Conservation (phyloP, 2,113 vertebrate genomes). For the Collichthys lucidus region DNA sequence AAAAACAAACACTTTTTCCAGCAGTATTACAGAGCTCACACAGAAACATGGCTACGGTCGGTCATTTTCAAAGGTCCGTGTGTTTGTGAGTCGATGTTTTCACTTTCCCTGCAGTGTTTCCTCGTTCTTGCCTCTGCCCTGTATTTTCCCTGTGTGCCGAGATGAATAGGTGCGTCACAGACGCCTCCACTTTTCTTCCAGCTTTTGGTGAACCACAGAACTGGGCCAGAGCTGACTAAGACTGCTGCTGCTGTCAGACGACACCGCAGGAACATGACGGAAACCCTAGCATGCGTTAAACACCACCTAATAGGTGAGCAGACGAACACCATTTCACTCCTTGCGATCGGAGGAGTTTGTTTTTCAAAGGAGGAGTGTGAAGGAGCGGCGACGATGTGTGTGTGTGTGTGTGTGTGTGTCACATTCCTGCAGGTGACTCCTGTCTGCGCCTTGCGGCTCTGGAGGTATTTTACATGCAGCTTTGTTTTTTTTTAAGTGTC, state of each 20-base stretch:
- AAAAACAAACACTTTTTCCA: no score
- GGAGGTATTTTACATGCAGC: conserved; percentile 4
- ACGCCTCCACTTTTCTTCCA: background rate
- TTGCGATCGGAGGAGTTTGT: background rate
- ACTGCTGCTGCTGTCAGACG: conserved; percentile 46
- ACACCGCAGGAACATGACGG: conserved; percentile 40
- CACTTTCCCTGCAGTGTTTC: background rate
- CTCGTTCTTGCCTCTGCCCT: conserved; percentile 2
- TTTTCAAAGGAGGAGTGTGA: background rate
- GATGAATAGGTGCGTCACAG: background rate
- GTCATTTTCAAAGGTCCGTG: no score
- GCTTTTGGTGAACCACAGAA: conserved; percentile 26
- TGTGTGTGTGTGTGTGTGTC: background rate
- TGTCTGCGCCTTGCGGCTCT: background rate
- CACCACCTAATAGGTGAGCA: background rate
- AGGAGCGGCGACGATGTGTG: background rate
- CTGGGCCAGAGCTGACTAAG: conserved; percentile 49
- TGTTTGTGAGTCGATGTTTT: background rate
- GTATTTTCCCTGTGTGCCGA: background rate
- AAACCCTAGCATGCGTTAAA: conserved; percentile 26
- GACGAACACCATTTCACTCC: background rate
- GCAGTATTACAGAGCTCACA: no score
- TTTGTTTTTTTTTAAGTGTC: background rate
- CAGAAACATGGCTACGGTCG: no score
- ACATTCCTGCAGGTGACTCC: conserved; percentile 24